Evolutionary conservation across 2,113 vertebrate genomes (phyloP).

Genomic region (Ciconia maguari): DNA sequence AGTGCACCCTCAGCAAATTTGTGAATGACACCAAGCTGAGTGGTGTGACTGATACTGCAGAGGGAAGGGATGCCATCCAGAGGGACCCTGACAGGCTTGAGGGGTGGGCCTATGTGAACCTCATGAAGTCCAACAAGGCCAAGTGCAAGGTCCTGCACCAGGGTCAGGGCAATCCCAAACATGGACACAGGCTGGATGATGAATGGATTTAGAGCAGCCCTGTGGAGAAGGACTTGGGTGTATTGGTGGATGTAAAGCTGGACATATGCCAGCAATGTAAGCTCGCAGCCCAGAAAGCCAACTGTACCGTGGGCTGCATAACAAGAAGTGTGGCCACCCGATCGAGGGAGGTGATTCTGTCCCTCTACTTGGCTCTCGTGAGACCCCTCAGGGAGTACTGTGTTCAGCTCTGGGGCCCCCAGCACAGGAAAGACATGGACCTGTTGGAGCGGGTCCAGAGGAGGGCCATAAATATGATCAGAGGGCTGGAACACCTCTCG

Average conservation of each 20-base stretch:
- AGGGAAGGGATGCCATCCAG: background rate
- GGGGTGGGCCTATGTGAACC: background rate
- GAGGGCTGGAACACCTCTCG: background rate
- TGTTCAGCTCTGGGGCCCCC: background rate
- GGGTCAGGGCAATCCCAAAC: background rate
- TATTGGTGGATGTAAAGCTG: background rate
- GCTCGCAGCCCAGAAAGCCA: background rate
- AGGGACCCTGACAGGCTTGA: background rate
- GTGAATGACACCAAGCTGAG: too few species aligned
- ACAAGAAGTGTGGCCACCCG: background rate
- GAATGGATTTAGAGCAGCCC: background rate
- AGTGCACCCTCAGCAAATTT: background rate
- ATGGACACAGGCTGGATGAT: background rate
- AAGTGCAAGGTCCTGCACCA: background rate
- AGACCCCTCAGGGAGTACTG: background rate
- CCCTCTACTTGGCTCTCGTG: background rate
- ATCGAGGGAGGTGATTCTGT: background rate
- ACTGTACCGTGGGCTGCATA: fast-evolving
- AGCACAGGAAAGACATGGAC: background rate
- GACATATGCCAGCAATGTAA: background rate
- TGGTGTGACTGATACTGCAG: background rate
- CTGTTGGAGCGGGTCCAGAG: fast-evolving
- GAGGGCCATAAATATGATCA: background rate
- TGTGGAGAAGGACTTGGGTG: background rate
- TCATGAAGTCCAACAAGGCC: background rate